Evolutionary conservation across 2,888 invertebrate genomes (phyloP), one percentile per base, ranked within the genome.

Genomic region (Acanthosoma haemorrhoidale): DNA sequence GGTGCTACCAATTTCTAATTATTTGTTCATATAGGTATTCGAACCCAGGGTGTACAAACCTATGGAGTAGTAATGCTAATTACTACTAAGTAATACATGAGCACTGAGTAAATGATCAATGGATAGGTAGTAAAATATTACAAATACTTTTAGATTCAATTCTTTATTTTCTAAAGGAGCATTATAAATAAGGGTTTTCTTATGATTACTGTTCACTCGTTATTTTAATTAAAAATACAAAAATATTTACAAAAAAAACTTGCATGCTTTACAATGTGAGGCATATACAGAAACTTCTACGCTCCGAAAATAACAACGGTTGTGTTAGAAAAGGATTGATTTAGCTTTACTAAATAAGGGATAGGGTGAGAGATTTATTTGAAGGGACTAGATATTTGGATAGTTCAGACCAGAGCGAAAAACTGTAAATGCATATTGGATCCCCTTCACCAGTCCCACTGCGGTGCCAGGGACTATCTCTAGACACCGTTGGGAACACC

Each of bases 381-480:
- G 64, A 41, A 34, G 61, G 64, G 64, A 64, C 64, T 64, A 64
- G 64, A 64, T 39, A 21, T 43, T 43, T 4, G 13, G 21, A 43
- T 21, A 11, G 13, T 13, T 43, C 21, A 8, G 58, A 31, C 32
- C 29, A 21, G 38, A 21, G 38, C 38, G 41, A 38, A 38, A 15
- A 36, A 21, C 36, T 61, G 36, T 61, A 34, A 51, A 21, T 39
- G 64, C 25, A 41, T 39, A 41, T 64, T 41, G 64, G 64, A 39
- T 29, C 18, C 64, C 64, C 64, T 64, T 64, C 64, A 64, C 64
- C 64, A 39, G 38, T 64, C 64, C 64, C 64, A 25, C 64, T 25
- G 41, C 38, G 31, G 29, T 31, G 31, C 29, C 41, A n/a, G 29
- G 16, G 16, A 51, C 21, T 41, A 9, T 31, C 15, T 29, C 16